Percentiles rank a stretch among this genome's conserved stretches.
phyloP scores from a whole-genome alignment of 2,113 vertebrate species.

The Scartelaos histophorus region DNA sequence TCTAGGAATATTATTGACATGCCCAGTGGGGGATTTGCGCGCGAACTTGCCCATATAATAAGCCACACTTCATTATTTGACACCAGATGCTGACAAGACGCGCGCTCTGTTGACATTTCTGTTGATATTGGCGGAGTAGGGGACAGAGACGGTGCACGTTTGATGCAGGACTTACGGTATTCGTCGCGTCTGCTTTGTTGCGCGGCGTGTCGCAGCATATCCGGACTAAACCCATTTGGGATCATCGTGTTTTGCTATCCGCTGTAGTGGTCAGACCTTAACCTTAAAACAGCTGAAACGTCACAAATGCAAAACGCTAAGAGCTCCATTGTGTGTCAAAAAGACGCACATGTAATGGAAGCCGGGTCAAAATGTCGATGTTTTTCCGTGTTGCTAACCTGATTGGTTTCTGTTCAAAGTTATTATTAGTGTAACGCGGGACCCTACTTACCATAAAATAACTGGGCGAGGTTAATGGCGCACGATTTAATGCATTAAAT shows the following conservation, averaged over 20 bases:
- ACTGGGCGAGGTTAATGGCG: slow-evolving; percentile 73
- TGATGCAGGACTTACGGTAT: slow-evolving; percentile 40
- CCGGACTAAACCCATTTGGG: slow-evolving; percentile 45
- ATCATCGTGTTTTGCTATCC: slow-evolving; percentile 41
- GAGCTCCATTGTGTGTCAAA: slow-evolving; percentile 58
- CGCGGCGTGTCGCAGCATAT: slow-evolving; percentile 16
- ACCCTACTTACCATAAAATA: slow-evolving; percentile 73
- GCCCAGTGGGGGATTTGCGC: slow-evolving; percentile 54
- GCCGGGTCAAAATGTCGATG: slow-evolving; percentile 48
- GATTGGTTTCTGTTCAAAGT: slow-evolving; percentile 63
- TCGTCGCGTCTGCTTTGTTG: slow-evolving; percentile 42
- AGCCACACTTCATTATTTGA: slow-evolving; percentile 56
- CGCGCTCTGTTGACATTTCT: slow-evolving; percentile 73
- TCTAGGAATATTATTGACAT: slow-evolving; percentile 42
- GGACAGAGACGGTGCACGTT: slow-evolving; percentile 46
- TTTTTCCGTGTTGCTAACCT: slow-evolving; percentile 44
- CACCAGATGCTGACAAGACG: slow-evolving; percentile 59
- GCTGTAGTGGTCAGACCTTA: slow-evolving; percentile 48
- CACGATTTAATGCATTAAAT: slow-evolving; percentile 76
- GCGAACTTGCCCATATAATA: slow-evolving; percentile 52
- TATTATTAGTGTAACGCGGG: slow-evolving; percentile 65
- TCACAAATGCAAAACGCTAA: slow-evolving; percentile 63
- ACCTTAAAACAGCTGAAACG: slow-evolving; percentile 63
- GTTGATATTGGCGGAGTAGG: slow-evolving; percentile 70
- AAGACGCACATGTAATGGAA: slow-evolving; percentile 68